Conservation (phyloP, 2,888 invertebrate species). For the Tiliacea aurago region DNA sequence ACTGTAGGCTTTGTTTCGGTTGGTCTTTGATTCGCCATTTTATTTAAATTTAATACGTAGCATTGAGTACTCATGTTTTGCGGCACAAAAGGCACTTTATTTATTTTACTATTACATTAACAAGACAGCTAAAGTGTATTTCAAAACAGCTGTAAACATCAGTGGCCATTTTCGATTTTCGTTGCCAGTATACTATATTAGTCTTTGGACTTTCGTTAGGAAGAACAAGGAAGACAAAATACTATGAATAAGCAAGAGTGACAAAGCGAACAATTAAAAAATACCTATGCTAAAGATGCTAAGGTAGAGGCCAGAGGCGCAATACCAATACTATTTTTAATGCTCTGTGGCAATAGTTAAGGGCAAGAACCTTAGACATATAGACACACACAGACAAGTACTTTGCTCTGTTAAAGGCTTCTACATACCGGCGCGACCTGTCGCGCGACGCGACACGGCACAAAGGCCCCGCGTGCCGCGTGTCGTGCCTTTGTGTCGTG, state of each 20-base stretch:
- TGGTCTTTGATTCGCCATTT: constrained; percentile 63
- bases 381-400: too few relatives aligned
- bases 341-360: too few relatives aligned
- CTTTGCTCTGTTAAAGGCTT: too few relatives aligned
- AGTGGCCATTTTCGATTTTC: constrained; percentile 27
- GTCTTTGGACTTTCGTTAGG: too few relatives aligned
- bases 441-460: too few relatives aligned
- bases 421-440: too few relatives aligned
- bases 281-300: constrained; percentile 7
- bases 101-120: constrained; percentile 19
- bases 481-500: too few relatives aligned
- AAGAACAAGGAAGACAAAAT: constrained; percentile 6
- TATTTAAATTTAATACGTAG: constrained; percentile 76
- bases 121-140: not conserved
- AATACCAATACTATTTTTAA: too few relatives aligned
- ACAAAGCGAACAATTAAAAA: constrained; percentile 6
- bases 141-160: constrained; percentile 63
- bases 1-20: constrained; percentile 66
- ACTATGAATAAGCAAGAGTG: not conserved
- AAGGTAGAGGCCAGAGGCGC: too few relatives aligned
- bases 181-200: too few relatives aligned
- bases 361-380: too few relatives aligned
- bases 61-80: constrained; percentile 73
- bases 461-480: too few relatives aligned
- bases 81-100: constrained; percentile 17